Base-by-base conservation (phyloP, 92 coral and sea anemone genomes). In the Phenganax marumi region DNA sequence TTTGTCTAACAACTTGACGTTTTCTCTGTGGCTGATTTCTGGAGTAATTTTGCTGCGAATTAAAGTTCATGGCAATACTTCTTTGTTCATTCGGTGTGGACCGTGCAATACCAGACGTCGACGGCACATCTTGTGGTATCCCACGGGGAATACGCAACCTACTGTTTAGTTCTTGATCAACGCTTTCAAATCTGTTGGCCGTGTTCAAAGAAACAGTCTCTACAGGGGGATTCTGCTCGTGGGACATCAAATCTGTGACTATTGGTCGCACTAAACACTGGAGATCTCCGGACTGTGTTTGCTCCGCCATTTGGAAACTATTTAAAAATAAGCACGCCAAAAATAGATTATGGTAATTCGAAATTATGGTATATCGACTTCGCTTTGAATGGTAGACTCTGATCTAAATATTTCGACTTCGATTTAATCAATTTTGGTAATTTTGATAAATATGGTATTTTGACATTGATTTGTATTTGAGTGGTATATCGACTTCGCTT, bases 11-110 rank as follows among this genome's bases (percentile, higher is more conserved):
- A 70, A 21, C 50, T 70, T 70, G 75, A 43, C 75, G 75, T 14
- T 70, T 70, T 21, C 75, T 70, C 75, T 70, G 75, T 43, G 75
- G 51, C 54, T 43, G 75, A 70, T 21, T 70, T 33, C 18, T 26
- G 16, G 50, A 6, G 16, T 43, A 70, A 49, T 70, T 70, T 70
- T 70, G 75, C 75, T 52, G 75, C 21, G 75, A 49, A 70, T 70
- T 70, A 19, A 70, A 70, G 54, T 70, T 70, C 24, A 17, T 70
- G 19, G 75, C 54, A 70, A 70, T 70, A 70, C 39, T 18, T 62
- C 26, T 13, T 62, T 62, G 5, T 1, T 1, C 3, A 62, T 62
- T 62, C 1, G 3, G 68, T 60, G 68, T 22, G 19, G 7, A 10
- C 10, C 25, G 12, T 11, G 25, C 12, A 68, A 8, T 24, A 16